Percentiles rank a stretch among this genome's conserved stretches.
Evolutionary conservation across 2,113 vertebrate species (phyloP).

Genomic region (Lepus americanus): DNA sequence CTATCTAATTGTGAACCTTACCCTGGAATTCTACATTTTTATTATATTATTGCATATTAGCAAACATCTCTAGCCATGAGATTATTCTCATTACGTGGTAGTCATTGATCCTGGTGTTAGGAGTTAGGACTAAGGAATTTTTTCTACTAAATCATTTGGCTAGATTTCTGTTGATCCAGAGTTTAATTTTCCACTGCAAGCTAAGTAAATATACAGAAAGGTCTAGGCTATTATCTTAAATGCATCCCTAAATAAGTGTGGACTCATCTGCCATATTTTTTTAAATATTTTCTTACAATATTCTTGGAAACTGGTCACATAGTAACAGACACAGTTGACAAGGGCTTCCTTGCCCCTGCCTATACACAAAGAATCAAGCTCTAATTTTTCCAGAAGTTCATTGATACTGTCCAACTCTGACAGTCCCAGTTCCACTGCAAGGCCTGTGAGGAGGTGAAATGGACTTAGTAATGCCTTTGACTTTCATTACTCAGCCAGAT

Average conservation of each 20-base stretch:
- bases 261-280: background rate
- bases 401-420: background rate
- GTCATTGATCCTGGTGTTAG: background rate
- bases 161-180: background rate
- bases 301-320: background rate
- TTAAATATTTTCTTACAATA: background rate
- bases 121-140: background rate
- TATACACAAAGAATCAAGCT: conserved; percentile 12
- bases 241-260: background rate
- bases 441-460: conserved; percentile 73
- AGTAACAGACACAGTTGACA: background rate
- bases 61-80: background rate
- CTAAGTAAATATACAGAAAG: background rate
- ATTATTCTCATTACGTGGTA: background rate
- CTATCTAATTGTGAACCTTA: background rate
- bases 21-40: background rate
- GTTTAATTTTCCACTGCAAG: background rate
- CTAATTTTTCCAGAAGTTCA: conserved; percentile 56
- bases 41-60: background rate
- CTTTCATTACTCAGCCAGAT: conserved; percentile 88
- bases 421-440: conserved; percentile 69
- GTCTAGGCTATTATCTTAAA: background rate
- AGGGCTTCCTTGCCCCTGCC: background rate
- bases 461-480: conserved; percentile 81
- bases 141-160: background rate